A percentile compares a stretch with the other conserved stretches of the same genome.
Evolutionary conservation across 2,113 vertebrate genomes (phyloP).

Genomic region (Nesogale talazaci): DNA sequence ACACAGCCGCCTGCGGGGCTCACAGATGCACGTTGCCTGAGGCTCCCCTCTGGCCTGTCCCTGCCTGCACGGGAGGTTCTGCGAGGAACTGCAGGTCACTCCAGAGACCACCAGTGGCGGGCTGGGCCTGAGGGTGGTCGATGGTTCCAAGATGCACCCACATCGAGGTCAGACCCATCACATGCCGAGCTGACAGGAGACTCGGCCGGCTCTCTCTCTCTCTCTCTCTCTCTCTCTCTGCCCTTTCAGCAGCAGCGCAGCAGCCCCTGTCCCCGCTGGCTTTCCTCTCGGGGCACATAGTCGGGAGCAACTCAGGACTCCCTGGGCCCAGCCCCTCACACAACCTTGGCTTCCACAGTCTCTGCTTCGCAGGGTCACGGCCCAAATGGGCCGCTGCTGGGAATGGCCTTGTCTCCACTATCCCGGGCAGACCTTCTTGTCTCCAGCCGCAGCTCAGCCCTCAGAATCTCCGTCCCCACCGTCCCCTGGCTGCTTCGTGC

Average conservation of each 20-base stretch:
- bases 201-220: too few relatives aligned
- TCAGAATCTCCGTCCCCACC: not conserved
- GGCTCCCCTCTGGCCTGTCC: not conserved
- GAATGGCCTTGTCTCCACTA: not conserved
- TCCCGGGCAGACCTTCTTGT: not conserved
- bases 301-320: too few relatives aligned
- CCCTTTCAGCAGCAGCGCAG: not conserved
- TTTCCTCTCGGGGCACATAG: not conserved
- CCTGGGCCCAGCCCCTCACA: not conserved
- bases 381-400: not conserved
- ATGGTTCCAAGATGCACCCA: not conserved
- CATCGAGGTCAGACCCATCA: not conserved
- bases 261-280: not conserved
- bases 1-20: not conserved
- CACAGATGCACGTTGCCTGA: not conserved
- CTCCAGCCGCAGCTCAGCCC: not conserved
- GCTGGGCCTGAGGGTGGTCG: not conserved
- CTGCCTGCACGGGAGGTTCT: not conserved
- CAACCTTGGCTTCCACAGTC: not conserved
- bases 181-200: not conserved
- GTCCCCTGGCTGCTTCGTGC: too few relatives aligned
- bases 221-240: too few relatives aligned
- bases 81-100: not conserved
- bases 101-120: not conserved
- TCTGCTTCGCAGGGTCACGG: rapidly evolving